A percentile compares a stretch with the other conserved stretches of the same genome.
Conservation (phyloP, 2,888 invertebrate species). For the Pterostichus niger region DNA sequence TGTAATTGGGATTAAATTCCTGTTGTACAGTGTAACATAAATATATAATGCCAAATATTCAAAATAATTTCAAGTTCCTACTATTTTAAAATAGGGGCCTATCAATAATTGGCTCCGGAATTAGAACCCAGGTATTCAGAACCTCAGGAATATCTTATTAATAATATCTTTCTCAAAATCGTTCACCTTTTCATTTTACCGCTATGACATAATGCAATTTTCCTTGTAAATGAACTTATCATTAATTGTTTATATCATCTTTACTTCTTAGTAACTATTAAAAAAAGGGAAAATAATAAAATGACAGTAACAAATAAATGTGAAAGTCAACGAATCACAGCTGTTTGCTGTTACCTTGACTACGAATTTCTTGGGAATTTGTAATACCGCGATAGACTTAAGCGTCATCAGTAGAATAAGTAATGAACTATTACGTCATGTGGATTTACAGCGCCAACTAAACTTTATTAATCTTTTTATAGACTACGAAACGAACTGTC, state of each 20-base stretch:
- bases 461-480: conserved; percentile 1
- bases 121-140: too few relatives aligned
- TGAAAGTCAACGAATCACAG: conserved; percentile 15
- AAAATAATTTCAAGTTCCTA: too few relatives aligned
- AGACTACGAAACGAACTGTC: neutral
- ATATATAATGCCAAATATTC: too few relatives aligned
- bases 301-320: neutral
- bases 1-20: too few relatives aligned
- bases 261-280: neutral
- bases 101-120: too few relatives aligned
- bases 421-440: conserved; percentile 40
- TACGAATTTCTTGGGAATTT: conserved; percentile 3
- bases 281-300: neutral
- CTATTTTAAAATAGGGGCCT: too few relatives aligned
- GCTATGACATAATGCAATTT: too few relatives aligned
- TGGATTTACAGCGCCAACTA: conserved; percentile 8
- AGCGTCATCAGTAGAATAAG: conserved; percentile 30
- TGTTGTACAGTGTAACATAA: too few relatives aligned
- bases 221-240: too few relatives aligned
- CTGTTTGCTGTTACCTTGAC: conserved; percentile 25
- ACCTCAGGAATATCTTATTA: too few relatives aligned
- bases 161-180: too few relatives aligned
- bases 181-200: too few relatives aligned
- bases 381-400: conserved; percentile 21
- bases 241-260: neutral